phyloP scores from a whole-genome alignment of 2,888 invertebrate species.

The Gortyna flavago region DNA sequence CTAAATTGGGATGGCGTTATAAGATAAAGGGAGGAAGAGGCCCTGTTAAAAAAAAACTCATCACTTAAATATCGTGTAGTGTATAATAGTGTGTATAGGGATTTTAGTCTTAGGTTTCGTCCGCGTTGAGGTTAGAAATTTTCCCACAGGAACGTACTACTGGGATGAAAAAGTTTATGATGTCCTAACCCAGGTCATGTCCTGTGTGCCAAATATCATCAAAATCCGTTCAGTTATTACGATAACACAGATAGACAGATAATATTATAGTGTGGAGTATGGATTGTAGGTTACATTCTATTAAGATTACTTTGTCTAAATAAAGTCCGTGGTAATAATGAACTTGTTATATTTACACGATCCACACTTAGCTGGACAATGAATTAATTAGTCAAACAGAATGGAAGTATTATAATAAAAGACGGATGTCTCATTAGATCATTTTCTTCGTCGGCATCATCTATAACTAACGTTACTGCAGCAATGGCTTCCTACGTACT shows the following conservation, averaged over 20 bases:
- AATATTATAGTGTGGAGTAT: too few relatives aligned
- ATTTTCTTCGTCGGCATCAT: neutral
- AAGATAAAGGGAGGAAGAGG: too few relatives aligned
- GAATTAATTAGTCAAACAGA: conserved; percentile 18
- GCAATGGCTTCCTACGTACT: conserved; percentile 18
- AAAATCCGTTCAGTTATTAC: neutral
- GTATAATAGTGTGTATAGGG: too few relatives aligned
- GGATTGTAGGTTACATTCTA: neutral
- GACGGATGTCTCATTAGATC: neutral
- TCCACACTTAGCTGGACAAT: conserved; percentile 9
- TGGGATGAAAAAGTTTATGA: neutral
- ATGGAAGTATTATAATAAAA: conserved; percentile 23
- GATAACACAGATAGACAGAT: too few relatives aligned
- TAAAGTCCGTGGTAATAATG: conserved; percentile 1
- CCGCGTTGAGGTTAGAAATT: neutral
- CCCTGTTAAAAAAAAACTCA: too few relatives aligned
- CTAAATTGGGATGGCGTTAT: too few relatives aligned
- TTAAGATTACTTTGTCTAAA: neutral
- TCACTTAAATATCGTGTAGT: too few relatives aligned
- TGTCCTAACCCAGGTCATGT: neutral
- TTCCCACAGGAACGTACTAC: neutral
- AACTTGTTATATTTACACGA: neutral
- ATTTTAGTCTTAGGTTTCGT: too few relatives aligned
- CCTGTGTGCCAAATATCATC: neutral
- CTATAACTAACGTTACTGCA: neutral